Evolutionary conservation across 2,113 vertebrate genomes (phyloP), one percentile per base, ranked within the genome.

Genomic region (Hiodon tergisus): DNA sequence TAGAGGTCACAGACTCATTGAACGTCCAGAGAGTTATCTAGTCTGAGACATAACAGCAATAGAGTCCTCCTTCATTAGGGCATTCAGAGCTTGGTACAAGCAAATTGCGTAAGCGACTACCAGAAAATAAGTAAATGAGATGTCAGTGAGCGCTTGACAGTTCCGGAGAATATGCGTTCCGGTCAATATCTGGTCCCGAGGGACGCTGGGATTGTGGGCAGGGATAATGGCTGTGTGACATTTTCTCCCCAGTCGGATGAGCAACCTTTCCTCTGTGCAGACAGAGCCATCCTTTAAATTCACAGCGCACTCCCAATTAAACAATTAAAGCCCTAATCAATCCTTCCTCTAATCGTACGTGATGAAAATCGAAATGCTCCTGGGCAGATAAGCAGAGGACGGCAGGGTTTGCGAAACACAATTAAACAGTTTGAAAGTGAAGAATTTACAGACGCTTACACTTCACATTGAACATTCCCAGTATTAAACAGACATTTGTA

Each of bases 291-390:
- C 6, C 50, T 63, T 31, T 62, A 48, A 46, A 72, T 78, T 69
- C 31, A 16, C 6, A 70, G 16, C 71, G 65, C 31, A 50, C 62
- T 73, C 55, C 52, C 69, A 78, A 75, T 80, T 72, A 73, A 73
- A 77, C 78, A 80, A 69, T 77, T 78, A 57, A 77, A 78, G 48
- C 16, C 60, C 67, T 55, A 67, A 76, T 77, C 71, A 67, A 60
- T 77, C 61, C 8, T 17, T 13, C 17, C 53, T 13, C 11, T 65
- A 46, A 65, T 54, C 9, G 52, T 66, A 66, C 8, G 53, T 74
- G 67, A 70, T 51, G 51, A 17, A 69, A 74, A 76, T 73, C 5
- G 13, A 69, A 82, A 76, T 75, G 62, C 31, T 58, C 54, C 48
- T 2, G 7, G 67, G 7, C 53, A 31, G 59, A 48, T n/a, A 13